phyloP scores from a whole-genome alignment of 2,113 vertebrate species.

The Grammomys dolichurus region DNA sequence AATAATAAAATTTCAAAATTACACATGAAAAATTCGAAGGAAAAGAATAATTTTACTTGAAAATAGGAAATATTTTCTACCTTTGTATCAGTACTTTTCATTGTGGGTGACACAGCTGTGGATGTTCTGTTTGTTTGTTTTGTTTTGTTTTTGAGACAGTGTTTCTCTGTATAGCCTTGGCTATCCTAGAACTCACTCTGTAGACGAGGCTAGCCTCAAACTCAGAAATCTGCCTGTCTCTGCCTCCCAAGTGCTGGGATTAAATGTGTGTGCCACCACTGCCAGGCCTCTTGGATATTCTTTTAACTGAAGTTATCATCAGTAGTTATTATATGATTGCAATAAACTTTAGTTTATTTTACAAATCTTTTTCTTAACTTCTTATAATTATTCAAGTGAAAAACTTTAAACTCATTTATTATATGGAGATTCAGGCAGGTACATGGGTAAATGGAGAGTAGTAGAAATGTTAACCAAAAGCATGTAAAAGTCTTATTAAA shows the following conservation, averaged over 20 bases:
- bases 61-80: background rate
- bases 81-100: background rate
- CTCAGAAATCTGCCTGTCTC: too few relatives aligned
- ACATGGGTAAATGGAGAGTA: background rate
- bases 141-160: too few relatives aligned
- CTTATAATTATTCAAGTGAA: background rate
- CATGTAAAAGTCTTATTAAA: background rate
- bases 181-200: too few relatives aligned
- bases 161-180: too few relatives aligned
- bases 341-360: background rate
- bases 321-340: background rate
- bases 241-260: too few relatives aligned
- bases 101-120: background rate
- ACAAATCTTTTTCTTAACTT: slow-evolving; percentile 6
- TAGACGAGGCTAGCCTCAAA: too few relatives aligned
- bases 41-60: background rate
- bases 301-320: slow-evolving; percentile 22
- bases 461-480: background rate
- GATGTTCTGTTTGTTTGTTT: background rate
- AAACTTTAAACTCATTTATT: background rate
- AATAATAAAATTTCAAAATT: background rate
- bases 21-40: background rate
- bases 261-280: too few relatives aligned
- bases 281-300: background rate
- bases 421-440: background rate